These are phyloP conservation scores for Aphodius granarius DNA, from an alignment of 2,888 invertebrate genomes.

Conservation along the genomic window DNA sequence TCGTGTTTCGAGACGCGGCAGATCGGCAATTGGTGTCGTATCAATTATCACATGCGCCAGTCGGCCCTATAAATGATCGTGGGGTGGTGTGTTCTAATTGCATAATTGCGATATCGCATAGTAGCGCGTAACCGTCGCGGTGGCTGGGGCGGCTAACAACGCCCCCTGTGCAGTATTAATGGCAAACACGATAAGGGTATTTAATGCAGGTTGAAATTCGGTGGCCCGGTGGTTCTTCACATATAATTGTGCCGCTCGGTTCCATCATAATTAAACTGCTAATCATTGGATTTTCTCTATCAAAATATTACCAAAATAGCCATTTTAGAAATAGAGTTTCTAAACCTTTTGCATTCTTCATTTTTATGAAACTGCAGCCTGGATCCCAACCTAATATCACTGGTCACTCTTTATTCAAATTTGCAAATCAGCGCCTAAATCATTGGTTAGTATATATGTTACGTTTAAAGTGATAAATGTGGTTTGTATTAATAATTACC, in stretches of 20 bases:
- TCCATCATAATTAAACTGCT: too few species aligned
- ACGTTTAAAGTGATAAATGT: too few species aligned
- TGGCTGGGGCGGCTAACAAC: not conserved
- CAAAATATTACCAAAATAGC: too few species aligned
- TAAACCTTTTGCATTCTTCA: too few species aligned
- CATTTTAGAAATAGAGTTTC: too few species aligned
- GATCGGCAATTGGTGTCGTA: not conserved
- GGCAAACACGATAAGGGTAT: not conserved
- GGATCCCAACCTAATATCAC: too few species aligned
- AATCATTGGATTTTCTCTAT: too few species aligned
- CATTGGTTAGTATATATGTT: too few species aligned
- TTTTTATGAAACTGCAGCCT: too few species aligned
- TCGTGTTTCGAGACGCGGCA: not conserved
- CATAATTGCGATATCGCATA: not conserved
- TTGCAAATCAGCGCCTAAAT: too few species aligned
- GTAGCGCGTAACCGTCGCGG: not conserved
- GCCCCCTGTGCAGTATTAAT: not conserved
- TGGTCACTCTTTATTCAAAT: too few species aligned
- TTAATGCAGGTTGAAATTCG: not conserved
- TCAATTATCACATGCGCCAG: not conserved
- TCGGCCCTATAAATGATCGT: not conserved
- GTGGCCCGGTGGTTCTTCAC: not conserved
- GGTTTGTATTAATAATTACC: too few species aligned
- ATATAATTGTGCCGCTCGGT: not conserved
- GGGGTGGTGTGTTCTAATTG: not conserved